Percentiles rank a stretch among this genome's conserved stretches.
phyloP scores from a whole-genome alignment of 2,888 invertebrate genomes.

The Dryococelus australis region DNA sequence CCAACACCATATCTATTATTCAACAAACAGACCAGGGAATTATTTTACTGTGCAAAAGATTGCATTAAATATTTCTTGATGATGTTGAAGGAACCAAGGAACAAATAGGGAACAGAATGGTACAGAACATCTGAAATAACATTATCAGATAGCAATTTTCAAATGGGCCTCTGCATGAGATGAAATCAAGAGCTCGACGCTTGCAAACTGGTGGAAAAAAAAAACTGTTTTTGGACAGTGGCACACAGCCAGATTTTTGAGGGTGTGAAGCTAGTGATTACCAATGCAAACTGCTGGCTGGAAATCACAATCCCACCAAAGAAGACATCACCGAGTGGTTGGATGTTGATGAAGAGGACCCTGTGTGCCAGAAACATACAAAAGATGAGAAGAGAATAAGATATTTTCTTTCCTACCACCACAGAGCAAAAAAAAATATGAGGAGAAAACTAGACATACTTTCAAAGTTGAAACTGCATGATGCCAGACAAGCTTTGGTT shows the following conservation, averaged over 20 bases:
- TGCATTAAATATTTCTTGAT: background rate
- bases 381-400: conserved; percentile 7
- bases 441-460: background rate
- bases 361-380: background rate
- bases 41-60: background rate
- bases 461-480: background rate
- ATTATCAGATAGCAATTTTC: background rate
- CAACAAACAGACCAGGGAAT: background rate
- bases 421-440: background rate
- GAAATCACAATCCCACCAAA: background rate
- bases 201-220: background rate
- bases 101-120: background rate
- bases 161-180: background rate
- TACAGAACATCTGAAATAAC: background rate
- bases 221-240: background rate
- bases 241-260: background rate
- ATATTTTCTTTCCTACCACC: background rate
- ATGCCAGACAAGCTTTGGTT: background rate
- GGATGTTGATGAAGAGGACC: background rate
- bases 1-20: conserved; percentile 1
- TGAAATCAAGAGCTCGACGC: background rate
- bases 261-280: conserved; percentile 12
- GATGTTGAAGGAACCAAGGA: conserved; percentile 10
- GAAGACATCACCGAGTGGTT: background rate
- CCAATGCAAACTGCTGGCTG: background rate